Percentiles rank a stretch among this genome's conserved stretches.
These are phyloP conservation scores for Rhipidura dahli DNA, from an alignment of 2,113 vertebrate genomes.

Conservation along the genomic window DNA sequence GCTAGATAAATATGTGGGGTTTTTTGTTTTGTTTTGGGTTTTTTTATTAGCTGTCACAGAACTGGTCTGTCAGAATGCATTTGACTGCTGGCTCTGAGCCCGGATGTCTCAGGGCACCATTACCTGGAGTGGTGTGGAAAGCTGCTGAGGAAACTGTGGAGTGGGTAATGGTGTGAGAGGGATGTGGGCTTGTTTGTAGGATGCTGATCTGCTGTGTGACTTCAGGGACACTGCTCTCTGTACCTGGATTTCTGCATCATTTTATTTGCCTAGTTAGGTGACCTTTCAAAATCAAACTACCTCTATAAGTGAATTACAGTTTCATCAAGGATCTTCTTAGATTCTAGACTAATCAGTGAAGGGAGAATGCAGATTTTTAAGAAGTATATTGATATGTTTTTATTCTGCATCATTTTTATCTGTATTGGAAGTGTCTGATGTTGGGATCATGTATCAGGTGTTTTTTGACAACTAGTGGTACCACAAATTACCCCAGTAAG, in stretches of 20 bases:
- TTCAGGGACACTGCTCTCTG: neutral
- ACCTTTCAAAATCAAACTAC: neutral
- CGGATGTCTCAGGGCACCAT: neutral
- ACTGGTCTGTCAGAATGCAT: neutral
- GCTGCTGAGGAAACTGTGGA: neutral
- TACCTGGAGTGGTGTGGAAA: neutral
- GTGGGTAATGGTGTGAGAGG: neutral
- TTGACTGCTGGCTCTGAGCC: neutral
- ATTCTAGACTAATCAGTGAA: neutral
- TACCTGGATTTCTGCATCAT: neutral
- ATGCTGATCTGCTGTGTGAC: neutral
- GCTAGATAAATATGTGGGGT: neutral
- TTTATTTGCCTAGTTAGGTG: neutral
- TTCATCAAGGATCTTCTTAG: neutral
- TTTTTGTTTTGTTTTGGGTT: no score
- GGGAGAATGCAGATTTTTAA: neutral
- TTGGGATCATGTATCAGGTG: neutral
- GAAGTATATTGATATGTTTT: neutral
- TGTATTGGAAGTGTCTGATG: neutral
- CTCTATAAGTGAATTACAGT: neutral
- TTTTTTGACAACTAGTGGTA: neutral
- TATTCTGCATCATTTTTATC: neutral
- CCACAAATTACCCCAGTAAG: neutral
- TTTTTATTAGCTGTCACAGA: neutral
- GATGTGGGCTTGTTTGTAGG: neutral